Conservation (phyloP, 2,797 vertebrate species). For the Oryzias sinensis region DNA sequence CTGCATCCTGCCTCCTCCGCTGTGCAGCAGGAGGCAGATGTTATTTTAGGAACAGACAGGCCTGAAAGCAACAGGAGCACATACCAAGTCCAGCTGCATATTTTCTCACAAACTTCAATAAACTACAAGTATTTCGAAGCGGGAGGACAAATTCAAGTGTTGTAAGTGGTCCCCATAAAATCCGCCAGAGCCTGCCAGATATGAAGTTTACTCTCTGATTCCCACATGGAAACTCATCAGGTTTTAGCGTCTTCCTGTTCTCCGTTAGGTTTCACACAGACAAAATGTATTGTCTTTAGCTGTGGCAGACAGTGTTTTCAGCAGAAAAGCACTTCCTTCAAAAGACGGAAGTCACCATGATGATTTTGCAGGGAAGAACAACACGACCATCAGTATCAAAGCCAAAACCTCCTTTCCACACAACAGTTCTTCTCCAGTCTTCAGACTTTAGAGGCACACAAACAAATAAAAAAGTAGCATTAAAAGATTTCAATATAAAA, state of each 20-base stretch:
- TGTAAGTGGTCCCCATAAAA: neutral
- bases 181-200: neutral
- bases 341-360: neutral
- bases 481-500: too few species aligned
- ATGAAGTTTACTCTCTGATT: neutral
- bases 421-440: too few species aligned
- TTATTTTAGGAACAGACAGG: constrained; percentile 23
- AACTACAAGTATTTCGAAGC: neutral
- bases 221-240: neutral
- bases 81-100: constrained; percentile 9
- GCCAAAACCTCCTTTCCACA: too few species aligned
- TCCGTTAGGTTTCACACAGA: neutral
- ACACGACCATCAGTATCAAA: too few species aligned
- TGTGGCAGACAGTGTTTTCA: neutral
- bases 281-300: neutral
- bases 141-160: neutral
- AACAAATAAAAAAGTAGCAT: too few species aligned
- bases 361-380: neutral
- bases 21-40: constrained; percentile 24
- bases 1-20: constrained; percentile 36
- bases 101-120: neutral
- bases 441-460: too few species aligned
- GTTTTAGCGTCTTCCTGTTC: neutral
- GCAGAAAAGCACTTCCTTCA: neutral
- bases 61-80: neutral